Percentiles rank a stretch among this genome's conserved stretches.
phyloP scores from a whole-genome alignment of 2,888 invertebrate genomes.

The Agrochola macilenta region DNA sequence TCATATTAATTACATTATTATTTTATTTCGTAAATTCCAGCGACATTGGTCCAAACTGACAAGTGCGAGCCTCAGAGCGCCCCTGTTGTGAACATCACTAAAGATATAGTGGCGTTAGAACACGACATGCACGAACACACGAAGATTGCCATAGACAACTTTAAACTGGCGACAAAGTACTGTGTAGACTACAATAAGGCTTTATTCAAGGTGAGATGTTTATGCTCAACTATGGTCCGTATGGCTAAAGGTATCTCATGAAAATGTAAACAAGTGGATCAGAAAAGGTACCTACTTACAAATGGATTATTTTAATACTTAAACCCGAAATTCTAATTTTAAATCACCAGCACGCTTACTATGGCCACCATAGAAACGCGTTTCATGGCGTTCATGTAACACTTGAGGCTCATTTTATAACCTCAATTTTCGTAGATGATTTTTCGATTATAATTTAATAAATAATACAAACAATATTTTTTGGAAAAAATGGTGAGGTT shows the following conservation, averaged over 20 bases:
- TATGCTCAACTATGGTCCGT: not conserved
- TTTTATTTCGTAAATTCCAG: slow-evolving; percentile 67
- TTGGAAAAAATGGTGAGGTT: not conserved
- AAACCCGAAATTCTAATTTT: not conserved
- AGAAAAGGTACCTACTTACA: not conserved
- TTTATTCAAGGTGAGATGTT: slow-evolving; percentile 76
- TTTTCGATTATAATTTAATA: too few relatives aligned
- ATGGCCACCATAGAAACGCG: too few relatives aligned
- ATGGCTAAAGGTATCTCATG: not conserved
- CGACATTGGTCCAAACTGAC: slow-evolving; percentile 82
- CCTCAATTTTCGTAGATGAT: not conserved
- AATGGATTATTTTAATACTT: not conserved
- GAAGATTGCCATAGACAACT: slow-evolving; percentile 92
- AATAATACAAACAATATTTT: not conserved
- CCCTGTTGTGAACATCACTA: slow-evolving; percentile 78
- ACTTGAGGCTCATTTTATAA: not conserved
- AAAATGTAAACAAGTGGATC: not conserved
- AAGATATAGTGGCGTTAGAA: slow-evolving; percentile 85
- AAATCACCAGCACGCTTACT: too few relatives aligned
- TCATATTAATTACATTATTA: too few relatives aligned
- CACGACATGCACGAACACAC: slow-evolving; percentile 89
- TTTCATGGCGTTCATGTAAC: too few relatives aligned
- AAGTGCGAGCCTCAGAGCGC: slow-evolving; percentile 77
- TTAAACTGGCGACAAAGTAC: slow-evolving; percentile 91
- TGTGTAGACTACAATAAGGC: slow-evolving; percentile 90